Evolutionary conservation across 2,113 vertebrate genomes (phyloP), one percentile per base, ranked within the genome.

Genomic region (Barnardius zonarius): DNA sequence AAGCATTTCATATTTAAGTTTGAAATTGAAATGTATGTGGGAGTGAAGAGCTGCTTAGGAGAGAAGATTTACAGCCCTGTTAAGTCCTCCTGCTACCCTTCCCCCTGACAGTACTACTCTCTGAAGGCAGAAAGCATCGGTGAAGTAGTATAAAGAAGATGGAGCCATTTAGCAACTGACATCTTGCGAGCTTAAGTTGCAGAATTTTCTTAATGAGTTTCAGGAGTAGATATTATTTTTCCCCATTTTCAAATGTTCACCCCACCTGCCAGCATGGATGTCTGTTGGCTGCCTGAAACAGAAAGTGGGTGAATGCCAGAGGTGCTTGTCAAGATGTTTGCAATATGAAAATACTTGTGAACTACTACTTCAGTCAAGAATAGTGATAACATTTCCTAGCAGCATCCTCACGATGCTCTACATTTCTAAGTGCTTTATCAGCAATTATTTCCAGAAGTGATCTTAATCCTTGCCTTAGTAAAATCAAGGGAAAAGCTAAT

Each of bases 251-350:
- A 62, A 19, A n/a, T 33, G 11, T 49, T 33, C 3, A 5, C 15
- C 23, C 14, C 3, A 10, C 13, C 10, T 31, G 30, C 13, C 12
- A 27, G 52, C 8, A 20, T 0, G 1, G 7, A 28, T 51, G 3
- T 46, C 18, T 80, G 35, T 51, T 39, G 57, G 49, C n/a, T 63
- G 7, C 25, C 37, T 74, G 28, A 80, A 80, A 77, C 5, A 78
- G 41, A 70, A 77, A 63, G 13, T 0, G 2, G 4, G 13, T 52
- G 49, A 93, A 77, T 23, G 25, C 17, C 37, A 74, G 49, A 88
- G 25, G 19, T 25, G 19, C 11, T 17, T n/a, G 5, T 41, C 33
- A 80, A 68, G 30, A 63, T 6, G 9, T 25, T 11, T 88, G 17
- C 0, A 7, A 13, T 27, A 19, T 27, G 61, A 69, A 88, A 86